Evolutionary conservation across 2,113 vertebrate species (phyloP).

Genomic region (Carollia perspicillata): DNA sequence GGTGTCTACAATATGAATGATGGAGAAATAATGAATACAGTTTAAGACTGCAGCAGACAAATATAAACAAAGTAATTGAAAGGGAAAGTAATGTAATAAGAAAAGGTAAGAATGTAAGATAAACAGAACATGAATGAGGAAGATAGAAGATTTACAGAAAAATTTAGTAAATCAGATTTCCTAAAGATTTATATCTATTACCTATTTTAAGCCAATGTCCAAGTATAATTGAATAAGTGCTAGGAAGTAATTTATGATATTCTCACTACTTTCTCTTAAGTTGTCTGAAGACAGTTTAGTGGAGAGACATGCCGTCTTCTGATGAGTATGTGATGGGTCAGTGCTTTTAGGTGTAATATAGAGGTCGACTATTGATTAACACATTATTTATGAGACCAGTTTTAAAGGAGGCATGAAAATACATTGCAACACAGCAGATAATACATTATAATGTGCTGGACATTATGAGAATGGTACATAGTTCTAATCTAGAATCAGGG

Average conservation of each 20-base stretch:
- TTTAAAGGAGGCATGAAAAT: slow-evolving; percentile 52
- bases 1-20: not conserved
- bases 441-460: not conserved
- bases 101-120: not conserved
- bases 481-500: not conserved
- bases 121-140: not conserved
- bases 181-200: slow-evolving; percentile 56
- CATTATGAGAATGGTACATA: not conserved
- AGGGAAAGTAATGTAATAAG: not conserved
- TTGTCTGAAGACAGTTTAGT: slow-evolving; percentile 35
- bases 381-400: slow-evolving; percentile 52
- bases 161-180: slow-evolving; percentile 28
- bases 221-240: slow-evolving; percentile 46
- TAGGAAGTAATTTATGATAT: not conserved
- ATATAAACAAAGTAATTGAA: not conserved
- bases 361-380: slow-evolving; percentile 28
- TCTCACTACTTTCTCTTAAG: slow-evolving; percentile 31
- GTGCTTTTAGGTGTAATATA: not conserved
- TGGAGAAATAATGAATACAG: not conserved
- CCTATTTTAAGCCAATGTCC: slow-evolving; percentile 52
- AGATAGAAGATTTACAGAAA: slow-evolving; percentile 1
- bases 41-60: not conserved
- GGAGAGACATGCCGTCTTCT: not conserved
- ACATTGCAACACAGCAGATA: not conserved
- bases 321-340: not conserved